These are phyloP conservation scores for Ophioderma brevispina DNA, from an alignment of 35 echinoderm and acorn worm genomes.

Conservation along the genomic window DNA sequence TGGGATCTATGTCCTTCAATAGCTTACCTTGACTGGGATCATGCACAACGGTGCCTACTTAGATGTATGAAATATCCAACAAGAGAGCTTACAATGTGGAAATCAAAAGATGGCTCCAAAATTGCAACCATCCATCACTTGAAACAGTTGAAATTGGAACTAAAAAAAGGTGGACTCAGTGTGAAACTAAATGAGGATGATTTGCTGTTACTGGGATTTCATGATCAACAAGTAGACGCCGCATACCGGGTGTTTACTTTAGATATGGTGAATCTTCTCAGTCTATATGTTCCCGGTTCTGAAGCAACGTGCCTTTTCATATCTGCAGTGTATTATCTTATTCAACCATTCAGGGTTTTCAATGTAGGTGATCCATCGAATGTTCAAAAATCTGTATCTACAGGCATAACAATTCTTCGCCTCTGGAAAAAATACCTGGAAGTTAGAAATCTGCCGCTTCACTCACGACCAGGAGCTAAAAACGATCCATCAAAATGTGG, in stretches of 20 bases:
- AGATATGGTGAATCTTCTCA: not conserved
- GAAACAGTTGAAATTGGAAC: not conserved
- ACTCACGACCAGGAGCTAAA: not conserved
- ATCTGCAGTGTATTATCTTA: not conserved
- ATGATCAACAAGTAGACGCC: not conserved
- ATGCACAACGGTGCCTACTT: not conserved
- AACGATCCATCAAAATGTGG: not conserved
- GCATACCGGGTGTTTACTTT: not conserved
- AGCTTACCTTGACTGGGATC: not conserved
- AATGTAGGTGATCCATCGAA: not conserved
- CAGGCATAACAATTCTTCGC: not conserved
- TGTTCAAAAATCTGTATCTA: not conserved
- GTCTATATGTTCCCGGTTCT: not conserved
- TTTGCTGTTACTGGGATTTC: not conserved
- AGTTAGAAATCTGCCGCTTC: not conserved
- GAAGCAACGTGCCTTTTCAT: not conserved
- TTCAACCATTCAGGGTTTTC: not conserved
- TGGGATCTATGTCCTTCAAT: not conserved
- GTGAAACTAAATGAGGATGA: not conserved
- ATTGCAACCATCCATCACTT: not conserved
- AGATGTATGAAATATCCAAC: not conserved
- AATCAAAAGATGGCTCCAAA: not conserved
- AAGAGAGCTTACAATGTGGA: not conserved
- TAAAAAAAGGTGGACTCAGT: not conserved
- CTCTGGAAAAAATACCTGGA: not conserved